These are phyloP conservation scores for Apotomis turbidana DNA, from an alignment of 2,888 invertebrate genomes.

Conservation along the genomic window DNA sequence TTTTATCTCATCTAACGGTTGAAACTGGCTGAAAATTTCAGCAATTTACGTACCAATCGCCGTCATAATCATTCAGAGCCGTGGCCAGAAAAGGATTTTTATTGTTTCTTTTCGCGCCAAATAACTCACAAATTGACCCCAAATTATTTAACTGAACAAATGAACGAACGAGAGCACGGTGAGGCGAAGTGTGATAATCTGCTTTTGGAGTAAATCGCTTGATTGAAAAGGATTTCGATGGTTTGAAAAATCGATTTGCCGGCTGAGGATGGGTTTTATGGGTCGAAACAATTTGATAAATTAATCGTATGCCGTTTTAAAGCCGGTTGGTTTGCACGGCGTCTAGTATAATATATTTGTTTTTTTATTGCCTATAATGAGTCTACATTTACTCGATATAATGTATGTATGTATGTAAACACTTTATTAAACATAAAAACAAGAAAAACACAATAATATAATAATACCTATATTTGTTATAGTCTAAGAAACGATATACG, in stretches of 20 bases:
- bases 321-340: too few relatives aligned
- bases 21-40: conserved; percentile 32
- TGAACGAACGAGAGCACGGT: conserved; percentile 39
- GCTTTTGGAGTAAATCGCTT: conserved; percentile 39
- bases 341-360: too few relatives aligned
- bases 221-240: conserved; percentile 45
- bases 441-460: too few relatives aligned
- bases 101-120: conserved; percentile 44
- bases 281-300: neutral
- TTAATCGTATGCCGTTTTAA: neutral
- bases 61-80: conserved; percentile 39
- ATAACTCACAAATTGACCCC: conserved; percentile 50
- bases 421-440: too few relatives aligned
- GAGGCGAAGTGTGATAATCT: conserved; percentile 29
- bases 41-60: conserved; percentile 38
- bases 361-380: too few relatives aligned
- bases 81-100: conserved; percentile 47
- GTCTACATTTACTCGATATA: too few relatives aligned
- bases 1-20: conserved; percentile 28
- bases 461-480: too few relatives aligned
- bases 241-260: conserved; percentile 11
- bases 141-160: conserved; percentile 50
- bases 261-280: neutral
- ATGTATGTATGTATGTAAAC: too few relatives aligned
- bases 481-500: too few relatives aligned